Evolutionary conservation across 2,888 invertebrate genomes (phyloP), one percentile per base, ranked within the genome.

Genomic region (Lapara coniferarum): DNA sequence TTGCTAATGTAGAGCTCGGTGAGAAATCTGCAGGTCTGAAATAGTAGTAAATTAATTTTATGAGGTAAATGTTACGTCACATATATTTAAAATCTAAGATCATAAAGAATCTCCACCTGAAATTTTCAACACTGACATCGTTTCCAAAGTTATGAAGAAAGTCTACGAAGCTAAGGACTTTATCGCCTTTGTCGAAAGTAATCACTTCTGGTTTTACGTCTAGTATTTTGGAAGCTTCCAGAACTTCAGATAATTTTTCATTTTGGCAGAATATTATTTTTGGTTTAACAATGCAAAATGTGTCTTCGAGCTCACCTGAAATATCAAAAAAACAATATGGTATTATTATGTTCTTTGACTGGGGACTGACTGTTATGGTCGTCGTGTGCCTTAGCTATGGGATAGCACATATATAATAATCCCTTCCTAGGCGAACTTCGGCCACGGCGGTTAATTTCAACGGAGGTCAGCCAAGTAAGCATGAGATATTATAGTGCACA

Each of bases 231-330:
- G 85, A 57, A 6, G 83, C 84, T 59, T 71, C 67, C 52, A 77
- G 71, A 1, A 85, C 78, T 25, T 85, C 82, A 0, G 71, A 30
- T 0, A 81, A 76, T 68, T 77, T 85, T 3, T 82, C 79, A 44
- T 74, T 80, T 71, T 87, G 83, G 66, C 88, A 88, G 71, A 89
- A 86, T 66, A 88, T 74, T 44, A 84, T 71, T 69, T 85, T 88
- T 0, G 89, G 88, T 52, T 75, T 72, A 46, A 68, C 74, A 2
- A 70, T 72, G n/a, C 72, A 71, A 52, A 86, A 87, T 0, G 77
- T 72, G 0, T 70, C 66, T 68, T 74, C 71, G 0, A 88, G 73
- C 71, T 88, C 87, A 67, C 69, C 89, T 88, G 75, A 25, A 83
- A 84, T 14, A 19, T 25, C 0, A n/a, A 13, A 63, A 10, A 7